phyloP scores from a whole-genome alignment of 2,797 vertebrate species.

The Crax fasciolata region DNA sequence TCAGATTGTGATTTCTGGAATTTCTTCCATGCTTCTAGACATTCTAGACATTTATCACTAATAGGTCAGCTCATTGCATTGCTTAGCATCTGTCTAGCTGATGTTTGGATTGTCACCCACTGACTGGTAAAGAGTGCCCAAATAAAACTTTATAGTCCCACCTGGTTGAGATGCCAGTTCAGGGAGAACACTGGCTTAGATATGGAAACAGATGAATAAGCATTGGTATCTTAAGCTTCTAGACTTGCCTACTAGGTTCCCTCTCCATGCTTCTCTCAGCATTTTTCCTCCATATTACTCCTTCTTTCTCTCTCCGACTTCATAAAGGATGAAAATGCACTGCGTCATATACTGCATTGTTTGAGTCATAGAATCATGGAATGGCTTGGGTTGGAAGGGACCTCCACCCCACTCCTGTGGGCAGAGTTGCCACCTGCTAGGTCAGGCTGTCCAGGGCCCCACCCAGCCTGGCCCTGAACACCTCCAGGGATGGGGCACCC shows the following conservation, averaged over 20 bases:
- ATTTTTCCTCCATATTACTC: background rate
- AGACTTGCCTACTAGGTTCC: background rate
- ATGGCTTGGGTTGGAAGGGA: no score
- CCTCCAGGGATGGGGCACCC: no score
- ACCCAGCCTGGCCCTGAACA: no score
- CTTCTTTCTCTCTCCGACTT: background rate
- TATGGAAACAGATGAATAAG: background rate
- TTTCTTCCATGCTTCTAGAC: background rate
- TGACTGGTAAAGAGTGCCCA: background rate
- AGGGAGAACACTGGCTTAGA: background rate
- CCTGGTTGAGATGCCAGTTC: background rate
- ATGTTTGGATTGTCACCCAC: background rate
- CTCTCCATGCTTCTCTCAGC: background rate
- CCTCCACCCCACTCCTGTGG: no score
- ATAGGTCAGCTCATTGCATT: background rate
- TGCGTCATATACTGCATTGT: no score
- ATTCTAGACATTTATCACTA: background rate
- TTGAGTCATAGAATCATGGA: no score
- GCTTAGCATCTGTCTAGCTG: background rate
- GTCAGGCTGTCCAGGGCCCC: no score
- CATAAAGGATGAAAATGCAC: background rate
- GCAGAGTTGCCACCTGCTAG: no score
- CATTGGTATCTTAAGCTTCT: background rate
- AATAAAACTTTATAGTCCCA: background rate
- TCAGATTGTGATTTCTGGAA: background rate